phyloP scores from a whole-genome alignment of 2,113 vertebrate genomes.

The Pontoporia blainvillei region DNA sequence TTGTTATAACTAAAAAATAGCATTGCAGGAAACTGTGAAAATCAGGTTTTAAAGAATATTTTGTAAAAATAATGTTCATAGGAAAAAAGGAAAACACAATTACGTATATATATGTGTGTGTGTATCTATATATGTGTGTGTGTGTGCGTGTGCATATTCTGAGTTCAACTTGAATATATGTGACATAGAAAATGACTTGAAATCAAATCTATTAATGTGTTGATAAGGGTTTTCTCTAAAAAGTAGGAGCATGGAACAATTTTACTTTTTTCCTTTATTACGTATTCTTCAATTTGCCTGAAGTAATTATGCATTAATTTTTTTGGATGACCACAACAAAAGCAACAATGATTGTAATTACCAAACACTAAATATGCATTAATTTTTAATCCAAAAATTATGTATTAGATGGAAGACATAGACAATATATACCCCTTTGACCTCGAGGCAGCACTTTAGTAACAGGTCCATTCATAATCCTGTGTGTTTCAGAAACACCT shows the following conservation, averaged over 20 bases:
- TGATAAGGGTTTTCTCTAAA: not conserved
- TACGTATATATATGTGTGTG: not conserved
- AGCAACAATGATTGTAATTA: too few species aligned
- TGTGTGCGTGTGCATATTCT: not conserved
- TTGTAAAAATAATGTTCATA: not conserved
- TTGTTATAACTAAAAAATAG: not conserved
- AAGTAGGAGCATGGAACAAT: not conserved
- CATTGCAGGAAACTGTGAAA: not conserved
- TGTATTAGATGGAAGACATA: not conserved
- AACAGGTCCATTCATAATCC: not conserved
- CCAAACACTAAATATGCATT: not conserved
- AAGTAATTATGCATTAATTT: not conserved
- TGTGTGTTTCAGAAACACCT: not conserved
- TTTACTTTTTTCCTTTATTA: not conserved
- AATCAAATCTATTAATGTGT: not conserved
- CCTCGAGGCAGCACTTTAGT: not conserved
- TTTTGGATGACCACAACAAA: too few species aligned
- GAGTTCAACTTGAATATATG: not conserved
- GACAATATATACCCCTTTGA: not conserved
- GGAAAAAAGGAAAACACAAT: not conserved
- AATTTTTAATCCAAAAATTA: not conserved
- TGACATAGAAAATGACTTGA: not conserved
- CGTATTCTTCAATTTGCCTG: not conserved
- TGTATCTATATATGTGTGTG: not conserved
- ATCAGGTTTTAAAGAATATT: not conserved